Evolutionary conservation across 2,113 vertebrate species (phyloP), one percentile per base, ranked within the genome.

Genomic region (Clupea harengus): DNA sequence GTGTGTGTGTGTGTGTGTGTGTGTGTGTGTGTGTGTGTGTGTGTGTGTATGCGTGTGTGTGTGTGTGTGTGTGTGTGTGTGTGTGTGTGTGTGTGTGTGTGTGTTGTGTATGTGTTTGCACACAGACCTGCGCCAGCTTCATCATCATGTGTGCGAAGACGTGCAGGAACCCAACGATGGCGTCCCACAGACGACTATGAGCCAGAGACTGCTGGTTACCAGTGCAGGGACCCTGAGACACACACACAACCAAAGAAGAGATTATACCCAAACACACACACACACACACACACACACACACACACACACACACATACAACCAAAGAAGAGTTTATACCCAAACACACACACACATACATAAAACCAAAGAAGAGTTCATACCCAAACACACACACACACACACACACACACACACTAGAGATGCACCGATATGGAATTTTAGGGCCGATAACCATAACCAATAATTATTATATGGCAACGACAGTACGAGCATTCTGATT

Each of bases 121-220:
- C 86, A 32, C 81, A 64, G 94, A 99, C 98, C 97, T 99, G 98
- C 0, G 97, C 98, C 81, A 99, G 92, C 83, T 99, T 99, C 97
- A 99, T 99, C 97, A 99, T 99, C 98, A 99, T 97, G 93, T 99
- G 98, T 0, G 97, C 97, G 83, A 99, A 99, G 88, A 99, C 97
- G 52, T 99, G 98, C 83, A 99, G 97, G 92, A 99, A 99, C 1
- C 98, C 98, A 0, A 99, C 97, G 17, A 99, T 97, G 0, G 98
- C 98, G 2, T 99, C 98, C 98, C 98, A 99, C 49, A 99, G 95
- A 86, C 98, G 95, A 90, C 97, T 99, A 92, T 98, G 98, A 0
- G 97, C 96, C 90, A 99, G 91, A 84, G 97, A 99, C 94, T 99
- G 97, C 94, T 99, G 98, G 93, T 99, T 99, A 8, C 98, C 97